These are phyloP conservation scores for Loxodonta africana DNA, from an alignment of 2,113 vertebrate genomes.

Conservation along the genomic window DNA sequence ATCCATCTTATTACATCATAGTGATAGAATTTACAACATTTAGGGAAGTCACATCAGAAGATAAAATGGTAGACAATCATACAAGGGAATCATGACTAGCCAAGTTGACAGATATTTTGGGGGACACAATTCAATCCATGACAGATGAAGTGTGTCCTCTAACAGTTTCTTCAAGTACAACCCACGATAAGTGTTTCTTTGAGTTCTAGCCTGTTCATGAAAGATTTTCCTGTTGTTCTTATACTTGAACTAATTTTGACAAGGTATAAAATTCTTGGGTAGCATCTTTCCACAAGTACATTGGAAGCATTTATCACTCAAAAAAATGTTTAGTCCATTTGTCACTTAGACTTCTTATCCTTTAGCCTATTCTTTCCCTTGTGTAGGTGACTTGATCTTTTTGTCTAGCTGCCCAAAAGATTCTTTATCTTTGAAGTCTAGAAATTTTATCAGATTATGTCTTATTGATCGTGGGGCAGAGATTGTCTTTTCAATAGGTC, in stretches of 20 bases:
- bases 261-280: background rate
- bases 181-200: background rate
- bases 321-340: background rate
- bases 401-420: background rate
- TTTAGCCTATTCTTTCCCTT: background rate
- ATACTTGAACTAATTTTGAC: background rate
- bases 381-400: background rate
- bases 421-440: background rate
- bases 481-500: background rate
- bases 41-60: no score
- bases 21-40: no score
- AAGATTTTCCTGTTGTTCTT: background rate
- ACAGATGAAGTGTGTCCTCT: background rate
- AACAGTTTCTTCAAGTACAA: background rate
- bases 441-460: constrained; percentile 3
- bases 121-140: no score
- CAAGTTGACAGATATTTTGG: no score
- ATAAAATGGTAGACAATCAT: no score
- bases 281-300: background rate
- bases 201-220: background rate
- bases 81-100: no score
- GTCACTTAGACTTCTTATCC: background rate
- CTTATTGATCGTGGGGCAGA: background rate
- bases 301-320: background rate
- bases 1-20: no score